Base-by-base conservation (phyloP, 2,888 invertebrate genomes). In the Apamea sordens region DNA sequence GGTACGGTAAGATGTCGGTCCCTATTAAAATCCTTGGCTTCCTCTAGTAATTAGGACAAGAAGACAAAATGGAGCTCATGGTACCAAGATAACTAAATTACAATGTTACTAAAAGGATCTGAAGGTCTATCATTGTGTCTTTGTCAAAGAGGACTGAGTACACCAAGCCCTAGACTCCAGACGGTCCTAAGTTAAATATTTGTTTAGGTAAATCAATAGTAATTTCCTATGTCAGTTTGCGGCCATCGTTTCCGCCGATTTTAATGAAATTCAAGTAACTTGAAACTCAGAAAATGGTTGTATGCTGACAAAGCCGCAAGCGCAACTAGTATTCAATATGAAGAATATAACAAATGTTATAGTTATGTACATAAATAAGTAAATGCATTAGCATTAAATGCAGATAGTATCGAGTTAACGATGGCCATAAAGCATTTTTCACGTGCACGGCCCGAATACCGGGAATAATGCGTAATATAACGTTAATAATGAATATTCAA, bases 401-500 rank as follows among this genome's bases (percentile, higher is more conserved):
- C 77, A 86, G 87, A 88, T 89, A 83, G 65, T 87, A 89, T 89
- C 87, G 79, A 82, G 71, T 84, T 86, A 88, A 88, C 86, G 87
- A 87, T 78, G 53, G 68, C 56, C 73, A 78, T 87, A 88, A 88
- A 89, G 73, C 79, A 89, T 86, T 90, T 89, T 90, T 89, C 84
- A 88, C 86, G 89, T 90, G 86, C 87, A 70, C 83, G 82, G 80
- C 77, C 83, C 79, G 65, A 90, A 88, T 87, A 82, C 80, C 83
- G 74, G 72, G 79, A 79, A 73, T 88, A 84, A 89, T 87, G 79
- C 82, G 81, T 82, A 79, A 74, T 79, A 80, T n/a, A n/a, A 84
- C 76, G 79, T 77, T 83, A 87, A 86, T 87, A 90, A 92, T 94
- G 91, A 94, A 94, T 93, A 94, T 93, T 93, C 93, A 93, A 89